Evolutionary conservation across 2,888 invertebrate genomes (phyloP), one percentile per base, ranked within the genome.

Genomic region (Philhelius pedissequus): DNA sequence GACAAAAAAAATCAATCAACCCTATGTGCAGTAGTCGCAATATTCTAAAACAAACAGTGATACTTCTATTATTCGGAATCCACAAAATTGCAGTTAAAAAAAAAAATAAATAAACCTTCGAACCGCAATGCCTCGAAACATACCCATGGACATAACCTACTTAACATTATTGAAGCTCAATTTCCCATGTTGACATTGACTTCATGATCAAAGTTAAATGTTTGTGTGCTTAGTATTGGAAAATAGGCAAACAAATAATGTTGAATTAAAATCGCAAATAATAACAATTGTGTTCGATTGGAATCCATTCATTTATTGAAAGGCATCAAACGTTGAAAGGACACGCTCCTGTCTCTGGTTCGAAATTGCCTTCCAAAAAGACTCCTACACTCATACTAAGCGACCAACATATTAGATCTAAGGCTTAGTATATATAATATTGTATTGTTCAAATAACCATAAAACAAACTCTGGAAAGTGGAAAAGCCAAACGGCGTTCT

Each of bases 401-500:
- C 35, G 15, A 15, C 40, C n/a, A n/a, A n/a, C n/a, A n/a, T n/a
- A n/a, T n/a, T n/a, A n/a, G n/a, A n/a, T n/a, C n/a, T n/a, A 20
- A 56, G 35, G 56, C 64, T 70, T 75, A 79, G 83, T 84, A 79
- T 62, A 62, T 62, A n/a, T n/a, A n/a, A n/a, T n/a, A 30, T 84
- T 64, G 74, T 62, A 62, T 48, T 48, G 75, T 84, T 79, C 74
- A 84, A 75, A 83, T 52, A 83, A 45, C 69, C 69, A 70, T 83
- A 78, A 83, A 83, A 84, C 79, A 75, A 84, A 78, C 82, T 27
- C 13, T 20, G 20, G 64, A 62, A 40, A 62, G 27, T 43, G 50
- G 77, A 35, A 64, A 60, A 62, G 82, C 56, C 75, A 50, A 38
- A 30, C 43, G 70, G 35, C 27, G 43, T 38, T 60, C 38, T 62